phyloP scores from a whole-genome alignment of 1,140 invertebrate species.

The Rhizoglyphus robini region DNA sequence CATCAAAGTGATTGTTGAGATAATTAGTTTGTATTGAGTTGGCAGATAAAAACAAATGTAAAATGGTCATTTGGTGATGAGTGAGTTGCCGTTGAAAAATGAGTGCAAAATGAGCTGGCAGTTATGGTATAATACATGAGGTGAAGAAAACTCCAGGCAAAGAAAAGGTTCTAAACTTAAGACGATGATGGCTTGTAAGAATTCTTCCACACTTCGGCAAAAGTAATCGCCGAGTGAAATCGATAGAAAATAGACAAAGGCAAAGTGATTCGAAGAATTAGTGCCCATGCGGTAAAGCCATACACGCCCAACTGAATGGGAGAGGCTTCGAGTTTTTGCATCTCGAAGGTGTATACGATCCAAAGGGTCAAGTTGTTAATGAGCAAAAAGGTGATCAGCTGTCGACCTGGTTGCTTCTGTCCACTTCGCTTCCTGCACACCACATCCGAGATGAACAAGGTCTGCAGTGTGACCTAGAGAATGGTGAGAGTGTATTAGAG shows the following conservation, averaged over 20 bases:
- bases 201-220: constrained; percentile 96
- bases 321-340: constrained; percentile 77
- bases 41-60: too few relatives aligned
- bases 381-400: constrained; percentile 84
- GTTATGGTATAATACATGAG: too few relatives aligned
- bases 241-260: constrained; percentile 81
- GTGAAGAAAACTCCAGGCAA: too few relatives aligned
- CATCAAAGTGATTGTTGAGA: too few relatives aligned
- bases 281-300: constrained; percentile 80
- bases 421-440: constrained; percentile 56
- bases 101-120: too few relatives aligned
- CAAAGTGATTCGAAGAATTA: constrained; percentile 79
- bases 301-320: constrained; percentile 85
- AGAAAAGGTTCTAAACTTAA: background rate
- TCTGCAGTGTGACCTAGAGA: constrained; percentile 64
- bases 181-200: constrained; percentile 58
- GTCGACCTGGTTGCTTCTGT: constrained; percentile 84
- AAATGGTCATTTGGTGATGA: too few relatives aligned
- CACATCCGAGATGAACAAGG: constrained; percentile 87
- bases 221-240: constrained; percentile 89
- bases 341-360: constrained; percentile 90
- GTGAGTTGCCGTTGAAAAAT: too few relatives aligned
- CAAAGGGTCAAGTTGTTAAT: constrained; percentile 91
- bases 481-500: background rate
- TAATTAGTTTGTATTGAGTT: too few relatives aligned